Conservation (phyloP, 2,888 invertebrate species). For the Conchocele bisecta region DNA sequence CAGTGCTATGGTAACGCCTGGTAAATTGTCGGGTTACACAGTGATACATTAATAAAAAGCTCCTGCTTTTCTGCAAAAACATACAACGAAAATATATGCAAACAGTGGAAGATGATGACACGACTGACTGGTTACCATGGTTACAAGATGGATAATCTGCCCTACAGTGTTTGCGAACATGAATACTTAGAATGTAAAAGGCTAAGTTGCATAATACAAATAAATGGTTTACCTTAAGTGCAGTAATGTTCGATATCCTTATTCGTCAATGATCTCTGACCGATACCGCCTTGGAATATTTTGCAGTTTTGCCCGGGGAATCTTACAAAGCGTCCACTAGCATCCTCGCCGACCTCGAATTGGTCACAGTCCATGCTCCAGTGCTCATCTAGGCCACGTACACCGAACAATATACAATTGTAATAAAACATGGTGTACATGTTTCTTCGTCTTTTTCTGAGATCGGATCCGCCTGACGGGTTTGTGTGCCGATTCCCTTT, state of each 20-base stretch:
- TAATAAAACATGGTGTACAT: constrained; percentile 25
- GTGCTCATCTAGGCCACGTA: constrained; percentile 27
- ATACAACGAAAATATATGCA: too few relatives aligned
- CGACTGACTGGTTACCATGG: too few relatives aligned
- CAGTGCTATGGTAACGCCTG: too few relatives aligned
- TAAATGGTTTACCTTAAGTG: neutral
- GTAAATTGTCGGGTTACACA: too few relatives aligned
- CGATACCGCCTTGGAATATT: constrained; percentile 13
- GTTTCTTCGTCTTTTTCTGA: constrained; percentile 16
- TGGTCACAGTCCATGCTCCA: neutral
- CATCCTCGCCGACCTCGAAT: constrained; percentile 1
- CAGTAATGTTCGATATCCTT: neutral
- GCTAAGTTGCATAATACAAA: too few relatives aligned
- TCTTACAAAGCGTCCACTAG: constrained; percentile 1
- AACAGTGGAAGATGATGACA: too few relatives aligned
- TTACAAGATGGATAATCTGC: too few relatives aligned
- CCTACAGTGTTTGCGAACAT: too few relatives aligned
- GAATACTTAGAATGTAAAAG: too few relatives aligned
- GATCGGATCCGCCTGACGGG: constrained; percentile 16
- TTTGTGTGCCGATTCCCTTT: neutral
- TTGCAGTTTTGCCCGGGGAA: constrained; percentile 8
- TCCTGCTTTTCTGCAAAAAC: too few relatives aligned
- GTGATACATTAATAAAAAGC: too few relatives aligned
- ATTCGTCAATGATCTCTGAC: neutral
- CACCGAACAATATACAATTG: constrained; percentile 33